A percentile compares a stretch with the other conserved stretches of the same genome.
Conservation (phyloP, 1,140 invertebrate genomes). For the Metopolophium dirhodum region DNA sequence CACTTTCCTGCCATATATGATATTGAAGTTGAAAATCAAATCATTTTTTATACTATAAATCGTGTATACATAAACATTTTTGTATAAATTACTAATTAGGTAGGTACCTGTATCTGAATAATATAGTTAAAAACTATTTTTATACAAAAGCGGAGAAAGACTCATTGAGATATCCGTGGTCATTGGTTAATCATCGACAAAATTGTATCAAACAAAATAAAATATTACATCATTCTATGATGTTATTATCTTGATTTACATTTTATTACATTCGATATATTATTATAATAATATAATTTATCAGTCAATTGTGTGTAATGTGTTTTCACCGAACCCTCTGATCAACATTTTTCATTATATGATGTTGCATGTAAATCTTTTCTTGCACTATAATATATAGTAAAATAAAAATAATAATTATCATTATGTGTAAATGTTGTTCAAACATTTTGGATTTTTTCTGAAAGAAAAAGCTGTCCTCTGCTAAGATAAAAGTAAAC, state of each 20-base stretch:
- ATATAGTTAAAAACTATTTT: background rate
- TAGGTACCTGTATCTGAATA: no score
- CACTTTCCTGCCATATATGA: no score
- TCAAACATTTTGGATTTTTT: background rate
- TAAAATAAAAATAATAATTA: no score
- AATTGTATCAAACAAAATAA: background rate
- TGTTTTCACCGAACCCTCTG: background rate
- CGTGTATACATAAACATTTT: no score
- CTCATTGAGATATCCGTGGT: background rate
- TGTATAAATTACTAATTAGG: no score
- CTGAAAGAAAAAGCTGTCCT: background rate
- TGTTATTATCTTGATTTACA: background rate
- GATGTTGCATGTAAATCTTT: background rate
- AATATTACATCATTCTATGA: background rate
- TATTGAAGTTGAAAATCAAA: no score
- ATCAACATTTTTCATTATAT: background rate
- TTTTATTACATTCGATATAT: background rate
- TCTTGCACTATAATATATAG: background rate
- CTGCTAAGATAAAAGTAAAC: background rate
- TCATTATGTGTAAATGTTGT: background rate
- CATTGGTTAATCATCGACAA: background rate
- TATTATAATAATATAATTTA: no score
- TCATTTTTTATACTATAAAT: no score
- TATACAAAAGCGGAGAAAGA: background rate
- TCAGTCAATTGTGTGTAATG: background rate